Conservation (phyloP, 2,888 invertebrate species). For the Papilio demoleus region DNA sequence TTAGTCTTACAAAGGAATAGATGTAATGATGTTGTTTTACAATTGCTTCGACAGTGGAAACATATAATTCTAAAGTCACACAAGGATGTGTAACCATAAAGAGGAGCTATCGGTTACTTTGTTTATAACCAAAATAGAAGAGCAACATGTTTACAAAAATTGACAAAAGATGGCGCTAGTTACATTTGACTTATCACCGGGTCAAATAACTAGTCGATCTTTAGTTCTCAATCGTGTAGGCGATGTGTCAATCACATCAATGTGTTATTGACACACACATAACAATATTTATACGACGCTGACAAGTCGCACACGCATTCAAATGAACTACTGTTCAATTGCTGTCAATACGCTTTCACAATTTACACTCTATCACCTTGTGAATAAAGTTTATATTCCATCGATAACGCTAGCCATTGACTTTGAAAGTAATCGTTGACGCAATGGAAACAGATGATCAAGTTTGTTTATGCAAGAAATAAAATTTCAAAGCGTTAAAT, state of each 20-base stretch:
- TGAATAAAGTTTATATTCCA: neutral
- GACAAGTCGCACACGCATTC: constrained; percentile 19
- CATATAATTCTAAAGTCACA: no score
- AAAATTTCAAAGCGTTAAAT: constrained; percentile 28
- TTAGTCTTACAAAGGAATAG: no score
- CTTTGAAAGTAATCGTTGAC: constrained; percentile 24
- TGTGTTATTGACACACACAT: constrained; percentile 20
- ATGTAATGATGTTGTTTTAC: neutral
- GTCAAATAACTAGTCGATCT: no score
- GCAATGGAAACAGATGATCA: constrained; percentile 27
- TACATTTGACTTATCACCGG: no score
- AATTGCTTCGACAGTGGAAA: neutral
- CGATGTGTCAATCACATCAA: constrained; percentile 2
- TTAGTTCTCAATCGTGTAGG: neutral
- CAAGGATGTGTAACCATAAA: no score
- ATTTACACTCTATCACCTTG: neutral
- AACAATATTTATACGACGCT: constrained; percentile 6
- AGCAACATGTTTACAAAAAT: no score
- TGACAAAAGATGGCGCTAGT: no score
- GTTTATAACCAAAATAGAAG: no score
- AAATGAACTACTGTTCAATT: constrained; percentile 14
- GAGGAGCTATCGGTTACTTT: no score
- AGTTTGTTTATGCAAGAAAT: constrained; percentile 26
- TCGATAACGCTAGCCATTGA: neutral
- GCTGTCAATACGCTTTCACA: neutral